Evolutionary conservation across 2,888 invertebrate genomes (phyloP).

Genomic region (Drosophila maculinotata): DNA sequence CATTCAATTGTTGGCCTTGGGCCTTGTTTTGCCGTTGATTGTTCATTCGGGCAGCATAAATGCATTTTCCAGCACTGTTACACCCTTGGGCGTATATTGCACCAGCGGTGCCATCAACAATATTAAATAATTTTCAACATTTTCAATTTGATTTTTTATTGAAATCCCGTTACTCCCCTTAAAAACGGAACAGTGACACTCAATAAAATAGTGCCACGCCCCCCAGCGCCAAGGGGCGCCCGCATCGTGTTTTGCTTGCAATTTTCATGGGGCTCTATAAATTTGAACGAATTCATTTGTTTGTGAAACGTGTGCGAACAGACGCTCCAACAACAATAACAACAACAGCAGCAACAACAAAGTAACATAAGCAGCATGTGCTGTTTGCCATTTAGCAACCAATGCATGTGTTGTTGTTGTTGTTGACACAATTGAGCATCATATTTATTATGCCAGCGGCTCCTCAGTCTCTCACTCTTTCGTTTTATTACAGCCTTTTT

Average conservation of each 20-base stretch:
- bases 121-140: slow-evolving; percentile 36
- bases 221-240: slow-evolving; percentile 14
- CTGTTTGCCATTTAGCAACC: slow-evolving; percentile 34
- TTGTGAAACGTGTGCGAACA: slow-evolving; percentile 54
- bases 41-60: slow-evolving; percentile 9
- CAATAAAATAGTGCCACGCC: slow-evolving; percentile 20
- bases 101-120: background rate
- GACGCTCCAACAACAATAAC: slow-evolving; percentile 20
- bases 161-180: slow-evolving; percentile 20
- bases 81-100: background rate
- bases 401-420: slow-evolving; percentile 36
- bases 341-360: slow-evolving; percentile 15
- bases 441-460: slow-evolving; percentile 59
- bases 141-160: slow-evolving; percentile 46
- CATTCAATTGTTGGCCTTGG: background rate
- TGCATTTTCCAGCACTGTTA: slow-evolving; percentile 6
- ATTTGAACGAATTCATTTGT: slow-evolving; percentile 65
- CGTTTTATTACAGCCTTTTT: slow-evolving; percentile 6
- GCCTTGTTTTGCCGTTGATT: background rate
- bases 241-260: slow-evolving; percentile 35
- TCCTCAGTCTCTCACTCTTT: slow-evolving; percentile 24
- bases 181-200: slow-evolving; percentile 9
- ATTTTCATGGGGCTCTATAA: slow-evolving; percentile 58
- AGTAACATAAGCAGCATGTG: slow-evolving; percentile 38
- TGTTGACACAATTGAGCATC: slow-evolving; percentile 64